Evolutionary conservation across 2,797 vertebrate species (phyloP).

Genomic region (Hippopotamyrus pictus): DNA sequence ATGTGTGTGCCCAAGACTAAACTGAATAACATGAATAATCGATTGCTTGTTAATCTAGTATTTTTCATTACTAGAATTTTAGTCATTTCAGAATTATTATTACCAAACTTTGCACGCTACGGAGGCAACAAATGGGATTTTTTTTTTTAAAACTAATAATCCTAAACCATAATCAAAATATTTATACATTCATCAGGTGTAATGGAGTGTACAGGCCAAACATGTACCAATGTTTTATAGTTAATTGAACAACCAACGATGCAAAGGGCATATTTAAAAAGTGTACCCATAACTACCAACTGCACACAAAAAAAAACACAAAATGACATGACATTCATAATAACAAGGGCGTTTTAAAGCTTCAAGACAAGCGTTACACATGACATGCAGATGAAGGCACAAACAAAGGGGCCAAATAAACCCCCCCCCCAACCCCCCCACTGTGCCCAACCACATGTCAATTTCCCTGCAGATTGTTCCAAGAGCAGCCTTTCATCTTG

Average conservation of each 20-base stretch:
- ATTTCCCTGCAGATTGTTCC: conserved; percentile 29
- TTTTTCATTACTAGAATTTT: background rate
- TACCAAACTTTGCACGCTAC: background rate
- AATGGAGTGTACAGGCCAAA: background rate
- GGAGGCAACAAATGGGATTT: background rate
- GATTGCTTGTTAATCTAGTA: background rate
- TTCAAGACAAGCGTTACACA: conserved; percentile 32
- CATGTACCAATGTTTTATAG: background rate
- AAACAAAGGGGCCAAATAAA: conserved; percentile 16
- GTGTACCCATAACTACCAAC: background rate
- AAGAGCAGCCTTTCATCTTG: background rate
- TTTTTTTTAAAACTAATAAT: background rate
- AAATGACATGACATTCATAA: background rate
- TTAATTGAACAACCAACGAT: background rate
- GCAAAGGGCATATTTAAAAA: background rate
- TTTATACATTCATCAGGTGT: background rate
- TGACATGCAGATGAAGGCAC: conserved; percentile 43
- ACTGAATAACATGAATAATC: background rate
- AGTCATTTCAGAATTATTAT: background rate
- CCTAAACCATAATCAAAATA: background rate
- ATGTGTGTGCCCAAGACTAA: background rate
- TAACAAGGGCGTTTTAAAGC: background rate
- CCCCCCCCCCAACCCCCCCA: conserved; percentile 34
- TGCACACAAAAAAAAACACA: background rate
- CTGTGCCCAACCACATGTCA: conserved; percentile 29